Evolutionary conservation across 1,140 invertebrate genomes (phyloP).

Genomic region (Formica selysi): DNA sequence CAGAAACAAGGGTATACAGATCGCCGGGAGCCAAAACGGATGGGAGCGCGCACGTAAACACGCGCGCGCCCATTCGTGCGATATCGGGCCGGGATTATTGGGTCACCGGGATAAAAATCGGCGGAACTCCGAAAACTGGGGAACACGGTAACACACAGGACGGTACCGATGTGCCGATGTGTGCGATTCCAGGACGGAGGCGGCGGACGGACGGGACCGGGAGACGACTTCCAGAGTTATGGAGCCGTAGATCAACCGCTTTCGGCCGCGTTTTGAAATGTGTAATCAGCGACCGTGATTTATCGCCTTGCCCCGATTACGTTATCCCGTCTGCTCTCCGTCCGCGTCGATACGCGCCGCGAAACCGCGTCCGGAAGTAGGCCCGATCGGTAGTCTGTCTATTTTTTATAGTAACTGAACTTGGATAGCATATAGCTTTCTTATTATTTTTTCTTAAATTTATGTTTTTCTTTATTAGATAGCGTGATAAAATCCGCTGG

Average conservation of each 20-base stretch:
- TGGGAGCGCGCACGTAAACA: constrained; percentile 1
- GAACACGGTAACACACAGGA: background rate
- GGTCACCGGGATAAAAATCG: constrained; percentile 57
- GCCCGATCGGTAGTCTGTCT: background rate
- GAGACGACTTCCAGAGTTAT: constrained; percentile 77
- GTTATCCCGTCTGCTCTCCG: constrained; percentile 41
- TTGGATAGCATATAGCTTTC: background rate
- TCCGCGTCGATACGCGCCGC: constrained; percentile 53
- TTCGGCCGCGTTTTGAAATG: constrained; percentile 83
- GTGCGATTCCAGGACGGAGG: background rate
- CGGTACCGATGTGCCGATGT: constrained; percentile 5
- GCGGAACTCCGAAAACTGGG: constrained; percentile 48
- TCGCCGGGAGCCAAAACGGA: background rate
- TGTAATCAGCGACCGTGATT: constrained; percentile 84
- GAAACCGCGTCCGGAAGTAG: constrained; percentile 43
- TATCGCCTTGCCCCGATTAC: constrained; percentile 79
- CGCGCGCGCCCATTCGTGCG: background rate
- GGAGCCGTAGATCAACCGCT: constrained; percentile 82
- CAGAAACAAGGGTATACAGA: background rate
- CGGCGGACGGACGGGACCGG: constrained; percentile 11
- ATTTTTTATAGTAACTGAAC: background rate
- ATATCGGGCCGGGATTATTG: constrained; percentile 46
- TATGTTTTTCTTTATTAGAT: background rate
- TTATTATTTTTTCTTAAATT: background rate
- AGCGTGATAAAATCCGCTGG: background rate